Base-by-base conservation (phyloP, 37 sponge, comb jelly and placozoan species). In the Eunapius fragilis region DNA sequence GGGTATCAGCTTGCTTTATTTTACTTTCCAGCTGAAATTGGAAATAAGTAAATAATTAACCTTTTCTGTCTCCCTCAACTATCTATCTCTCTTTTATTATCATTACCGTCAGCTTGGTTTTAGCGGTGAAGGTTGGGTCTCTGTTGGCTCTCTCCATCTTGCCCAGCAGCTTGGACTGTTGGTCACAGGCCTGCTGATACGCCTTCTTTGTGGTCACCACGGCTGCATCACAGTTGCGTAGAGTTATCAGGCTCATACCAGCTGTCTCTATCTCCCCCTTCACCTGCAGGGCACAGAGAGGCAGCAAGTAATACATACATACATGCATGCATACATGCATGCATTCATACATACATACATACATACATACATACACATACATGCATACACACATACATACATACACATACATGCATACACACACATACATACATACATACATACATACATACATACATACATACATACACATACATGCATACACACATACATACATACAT, bases 221-320 rank as follows among this genome's bases (percentile, higher is more conserved):
- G n/a, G 33, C 13, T 13, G 22, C 37, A 10, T 67, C 84, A 23
- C 49, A 23, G 12, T 28, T 23, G 23, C 82, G 71, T 31, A 77
- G 70, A 3, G 12, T 2, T 0, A 24, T 2, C 24, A 91, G 78
- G 23, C 72, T 32, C 17, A 86, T 82, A 38, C 70, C 48, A 4
- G 91, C 87, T 35, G 70, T n/a, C 32, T 86, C 91, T 82, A 91
- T 86, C 67, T 91, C 91, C 34, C 91, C 91, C 37, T 47, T 86
- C 47, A 86, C 36, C 91, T 91, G 69, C n/a, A 36, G 36, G 27
- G 31, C 31, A 3, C 33, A 30, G 68, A n/a, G 32, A 33, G 13
- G 32, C n/a, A n/a, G n/a, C n/a, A n/a, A n/a, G n/a, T n/a, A n/a
- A 45, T 45, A 45, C 47, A 45, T 45, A 45, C 47, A 45, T 45